A percentile compares a stretch with the other conserved stretches of the same genome.
These are phyloP conservation scores for Oasisia sp. DNA, from an alignment of 2,888 invertebrate species.

Conservation along the genomic window DNA sequence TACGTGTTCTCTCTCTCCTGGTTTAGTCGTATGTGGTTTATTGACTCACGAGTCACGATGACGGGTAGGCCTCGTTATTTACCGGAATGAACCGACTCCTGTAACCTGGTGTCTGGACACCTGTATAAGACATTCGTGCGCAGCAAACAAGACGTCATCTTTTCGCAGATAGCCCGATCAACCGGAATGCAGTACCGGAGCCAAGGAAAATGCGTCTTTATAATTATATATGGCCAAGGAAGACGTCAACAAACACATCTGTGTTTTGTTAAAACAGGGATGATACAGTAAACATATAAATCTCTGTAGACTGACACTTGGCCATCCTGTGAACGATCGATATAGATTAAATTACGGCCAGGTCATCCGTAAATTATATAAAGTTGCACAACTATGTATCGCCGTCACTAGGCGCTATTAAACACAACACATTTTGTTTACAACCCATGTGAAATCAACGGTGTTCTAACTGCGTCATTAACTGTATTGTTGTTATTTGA, in stretches of 20 bases:
- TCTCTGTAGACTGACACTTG: not conserved
- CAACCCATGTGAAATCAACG: not conserved
- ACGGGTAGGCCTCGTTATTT: not conserved
- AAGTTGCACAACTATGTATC: not conserved
- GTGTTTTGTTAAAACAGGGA: not conserved
- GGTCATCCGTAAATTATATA: not conserved
- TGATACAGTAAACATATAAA: not conserved
- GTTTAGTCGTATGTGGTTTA: not conserved
- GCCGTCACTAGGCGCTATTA: not conserved
- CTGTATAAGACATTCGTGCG: not conserved
- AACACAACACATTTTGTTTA: not conserved
- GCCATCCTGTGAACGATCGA: not conserved
- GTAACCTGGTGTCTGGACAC: not conserved
- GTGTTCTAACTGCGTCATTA: not conserved
- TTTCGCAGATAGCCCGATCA: not conserved
- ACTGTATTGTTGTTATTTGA: no score
- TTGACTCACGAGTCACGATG: not conserved
- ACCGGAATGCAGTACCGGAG: not conserved
- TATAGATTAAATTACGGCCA: not conserved
- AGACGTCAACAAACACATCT: not conserved
- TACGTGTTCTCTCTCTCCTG: not conserved
- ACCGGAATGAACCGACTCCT: slow-evolving; percentile 9
- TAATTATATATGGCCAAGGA: not conserved
- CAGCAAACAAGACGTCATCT: not conserved
- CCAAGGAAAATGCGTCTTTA: not conserved